Evolutionary conservation across 1,140 invertebrate species (phyloP).

Genomic region (Drosophila pandora): DNA sequence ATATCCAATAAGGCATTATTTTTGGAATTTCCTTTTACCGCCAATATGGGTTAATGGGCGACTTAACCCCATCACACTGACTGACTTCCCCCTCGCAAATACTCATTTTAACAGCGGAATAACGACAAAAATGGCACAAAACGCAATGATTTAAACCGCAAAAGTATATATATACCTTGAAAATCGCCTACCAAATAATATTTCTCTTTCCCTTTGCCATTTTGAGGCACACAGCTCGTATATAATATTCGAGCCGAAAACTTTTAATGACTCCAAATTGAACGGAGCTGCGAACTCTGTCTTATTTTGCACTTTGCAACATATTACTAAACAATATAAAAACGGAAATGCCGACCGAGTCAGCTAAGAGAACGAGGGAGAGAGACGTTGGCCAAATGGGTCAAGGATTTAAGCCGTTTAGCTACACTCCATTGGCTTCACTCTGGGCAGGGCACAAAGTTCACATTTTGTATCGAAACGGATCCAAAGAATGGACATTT

Average conservation of each 20-base stretch:
- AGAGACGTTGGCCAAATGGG: conserved; percentile 62
- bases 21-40: conserved; percentile 13
- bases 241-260: conserved; percentile 43
- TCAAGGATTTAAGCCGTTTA: conserved; percentile 74
- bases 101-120: conserved; percentile 47
- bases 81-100: conserved; percentile 1
- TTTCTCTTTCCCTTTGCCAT: conserved; percentile 27
- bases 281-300: conserved; percentile 13
- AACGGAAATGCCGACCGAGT: conserved; percentile 67
- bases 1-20: neutral
- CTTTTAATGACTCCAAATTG: conserved; percentile 54
- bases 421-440: conserved; percentile 67
- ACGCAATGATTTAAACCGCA: conserved; percentile 38
- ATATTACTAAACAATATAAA: conserved; percentile 8
- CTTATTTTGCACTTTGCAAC: conserved; percentile 66
- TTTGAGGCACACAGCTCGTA: conserved; percentile 4
- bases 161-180: conserved; percentile 62
- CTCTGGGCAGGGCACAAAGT: conserved; percentile 55
- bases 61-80: conserved; percentile 26
- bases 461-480: conserved; percentile 26
- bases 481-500: conserved; percentile 22
- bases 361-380: conserved; percentile 18
- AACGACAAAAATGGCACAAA: conserved; percentile 38
- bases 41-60: conserved; percentile 46
- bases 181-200: conserved; percentile 47